phyloP scores from a whole-genome alignment of 2,113 vertebrate genomes.

The Crotophaga sulcirostris region DNA sequence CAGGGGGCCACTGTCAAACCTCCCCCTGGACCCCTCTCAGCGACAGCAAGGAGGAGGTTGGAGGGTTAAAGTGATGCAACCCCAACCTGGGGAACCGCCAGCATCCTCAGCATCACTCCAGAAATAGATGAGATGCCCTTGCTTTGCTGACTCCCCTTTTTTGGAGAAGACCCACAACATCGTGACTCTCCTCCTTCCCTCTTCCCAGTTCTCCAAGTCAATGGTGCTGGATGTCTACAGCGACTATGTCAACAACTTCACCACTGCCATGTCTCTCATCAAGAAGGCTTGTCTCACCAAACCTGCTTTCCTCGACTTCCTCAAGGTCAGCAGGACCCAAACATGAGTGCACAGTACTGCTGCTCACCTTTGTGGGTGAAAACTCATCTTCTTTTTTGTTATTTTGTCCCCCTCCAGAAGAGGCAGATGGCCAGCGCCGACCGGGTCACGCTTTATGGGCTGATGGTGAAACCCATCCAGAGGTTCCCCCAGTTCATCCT shows the following conservation, averaged over 20 bases:
- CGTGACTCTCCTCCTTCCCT: neutral
- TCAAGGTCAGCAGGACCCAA: conserved; percentile 81
- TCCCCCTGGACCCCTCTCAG: no score
- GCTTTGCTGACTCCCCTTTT: accelerated
- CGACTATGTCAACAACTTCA: conserved; percentile 98
- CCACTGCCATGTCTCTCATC: conserved; percentile 92
- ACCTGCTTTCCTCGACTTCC: conserved; percentile 92
- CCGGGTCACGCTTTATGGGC: conserved; percentile 92
- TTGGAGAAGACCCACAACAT: accelerated
- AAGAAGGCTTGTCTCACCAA: conserved; percentile 96
- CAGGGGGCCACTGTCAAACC: accelerated
- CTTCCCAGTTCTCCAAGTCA: conserved; percentile 92
- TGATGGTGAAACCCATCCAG: conserved; percentile 98
- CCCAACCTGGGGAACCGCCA: neutral
- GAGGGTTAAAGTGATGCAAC: neutral
- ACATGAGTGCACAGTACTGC: accelerated
- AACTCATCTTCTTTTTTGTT: neutral
- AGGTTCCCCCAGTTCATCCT: conserved; percentile 97
- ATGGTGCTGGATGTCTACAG: conserved; percentile 98
- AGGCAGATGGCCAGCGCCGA: conserved; percentile 90
- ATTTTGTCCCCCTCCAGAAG: conserved; percentile 70
- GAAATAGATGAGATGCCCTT: accelerated
- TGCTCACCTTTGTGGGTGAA: accelerated
- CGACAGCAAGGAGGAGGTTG: accelerated
- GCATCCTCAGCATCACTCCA: neutral